Base-by-base conservation (phyloP, 2,888 invertebrate genomes). In the Callyntrura sp. region DNA sequence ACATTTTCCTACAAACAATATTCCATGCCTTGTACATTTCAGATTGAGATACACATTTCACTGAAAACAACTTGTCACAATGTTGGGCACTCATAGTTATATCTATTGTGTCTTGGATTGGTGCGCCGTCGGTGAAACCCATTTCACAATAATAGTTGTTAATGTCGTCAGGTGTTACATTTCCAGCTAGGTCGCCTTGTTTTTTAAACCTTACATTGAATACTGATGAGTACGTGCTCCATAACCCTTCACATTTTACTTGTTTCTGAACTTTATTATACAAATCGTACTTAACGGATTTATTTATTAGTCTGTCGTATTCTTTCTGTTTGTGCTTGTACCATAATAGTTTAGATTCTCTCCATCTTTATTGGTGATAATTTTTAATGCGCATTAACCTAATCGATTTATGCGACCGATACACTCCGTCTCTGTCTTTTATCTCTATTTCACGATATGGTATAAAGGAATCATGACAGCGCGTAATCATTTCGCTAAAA, bases 141-240 rank as follows among this genome's bases (percentile, higher is more conserved):
- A 87, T 70, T 25, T 23, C 45, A 68, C 87, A 81, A 70, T 81
- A 87, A 23, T 87, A 87, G 3, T 81, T n/a, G 20, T 87, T 87
- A 6, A 87, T 68, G 9, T 78, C 23, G 28, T 78, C 79, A 5
- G 57, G 25, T 14, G 17, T 12, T 3, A 79, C 28, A 4, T 43
- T 3, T 20, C 4, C 17, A 12, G 28, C 12, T 8, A 76, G 17
- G 8, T 68, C 35, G 1, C 35, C 68, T n/a, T 28, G 35, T 28
- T 68, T 68, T 68, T 68, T 68, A 28, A 68, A 68, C 8, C 35
- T 25, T 14, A 68, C 3, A 28, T 28, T 35, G n/a, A 28, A 68
- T 1, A 14, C n/a, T 5, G 8, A 14, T 11, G 11, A 14, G n/a
- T 35, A 35, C 1, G 35, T 6, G 4, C 1, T 5, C 68, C 68